These are phyloP conservation scores for Mactromeris polynyma DNA, from an alignment of 2,888 invertebrate genomes.

Conservation along the genomic window DNA sequence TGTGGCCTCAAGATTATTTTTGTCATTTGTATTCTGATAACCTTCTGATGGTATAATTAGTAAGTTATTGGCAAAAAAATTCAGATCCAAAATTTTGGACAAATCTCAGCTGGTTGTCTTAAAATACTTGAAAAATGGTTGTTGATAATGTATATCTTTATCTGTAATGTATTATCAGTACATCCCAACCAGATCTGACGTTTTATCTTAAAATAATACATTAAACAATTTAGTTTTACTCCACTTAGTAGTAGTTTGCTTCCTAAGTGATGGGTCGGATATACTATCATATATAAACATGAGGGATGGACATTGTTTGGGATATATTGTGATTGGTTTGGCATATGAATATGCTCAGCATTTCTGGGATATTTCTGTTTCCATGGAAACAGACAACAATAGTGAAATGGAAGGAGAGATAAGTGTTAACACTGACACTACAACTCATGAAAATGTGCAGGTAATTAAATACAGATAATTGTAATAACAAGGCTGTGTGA, in stretches of 20 bases:
- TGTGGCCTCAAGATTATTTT: background rate
- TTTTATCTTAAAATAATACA: constrained; percentile 6
- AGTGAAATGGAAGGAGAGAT: background rate
- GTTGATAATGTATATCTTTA: background rate
- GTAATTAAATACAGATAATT: constrained; percentile 3
- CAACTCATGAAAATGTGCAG: background rate
- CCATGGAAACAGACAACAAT: constrained; percentile 53
- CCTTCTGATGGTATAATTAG: background rate
- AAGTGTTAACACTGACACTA: constrained; percentile 4
- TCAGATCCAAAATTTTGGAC: background rate
- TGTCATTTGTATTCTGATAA: background rate
- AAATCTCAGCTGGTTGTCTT: background rate
- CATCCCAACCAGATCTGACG: background rate
- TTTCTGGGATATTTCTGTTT: constrained; percentile 38
- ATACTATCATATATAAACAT: background rate
- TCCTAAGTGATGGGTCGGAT: background rate
- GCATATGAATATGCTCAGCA: constrained; percentile 60
- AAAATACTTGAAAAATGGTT: background rate
- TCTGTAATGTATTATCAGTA: background rate
- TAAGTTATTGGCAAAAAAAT: background rate
- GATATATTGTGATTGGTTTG: constrained; percentile 49
- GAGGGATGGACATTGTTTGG: constrained; percentile 36
- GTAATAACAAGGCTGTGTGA: background rate
- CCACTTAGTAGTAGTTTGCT: background rate
- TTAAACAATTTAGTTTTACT: background rate